Base-by-base conservation (phyloP, 2,888 invertebrate species). In the Exocentrus adspersus region DNA sequence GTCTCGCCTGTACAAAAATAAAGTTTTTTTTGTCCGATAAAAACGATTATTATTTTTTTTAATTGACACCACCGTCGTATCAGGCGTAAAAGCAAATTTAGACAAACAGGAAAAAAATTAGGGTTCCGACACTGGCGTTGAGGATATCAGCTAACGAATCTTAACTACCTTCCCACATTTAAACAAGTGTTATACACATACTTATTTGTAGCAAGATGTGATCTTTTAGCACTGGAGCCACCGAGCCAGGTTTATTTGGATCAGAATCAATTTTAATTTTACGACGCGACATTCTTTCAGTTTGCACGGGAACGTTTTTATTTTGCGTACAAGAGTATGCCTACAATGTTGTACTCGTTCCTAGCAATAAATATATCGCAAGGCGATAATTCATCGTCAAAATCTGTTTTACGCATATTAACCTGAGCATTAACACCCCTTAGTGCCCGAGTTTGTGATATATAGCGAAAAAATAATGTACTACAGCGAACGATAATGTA, bases 91-190 rank as follows among this genome's bases (percentile, higher is more conserved):
- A n/a, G n/a, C n/a, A n/a, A n/a, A n/a, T n/a, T n/a, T n/a, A n/a
- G n/a, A n/a, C n/a, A n/a, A n/a, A n/a, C n/a, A n/a, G n/a, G n/a
- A n/a, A n/a, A n/a, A n/a, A n/a, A n/a, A n/a, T n/a, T n/a, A n/a
- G n/a, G n/a, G n/a, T n/a, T n/a, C n/a, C 54, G 54, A 51, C 59
- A 59, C 20, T 59, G 50, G 24, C 19, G 37, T 9, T 6, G 32
- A 24, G 16, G n/a, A n/a, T 57, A 57, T 57, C 57, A 17, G 17
- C 14, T 42, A 12, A 65, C 42, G 52, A 62, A 71, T 71, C 69
- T 71, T 67, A 71, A 71, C 67, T 65, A 65, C 68, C 66, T 71
- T 71, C 70, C 68, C 68, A 70, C 72, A 68, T 69, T 71, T 65
- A 60, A 68, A 72, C 70, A 67, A 66, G 66, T 71, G 68, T 68